These are phyloP conservation scores for Spinus pinus DNA, from an alignment of 2,797 vertebrate species.

Conservation along the genomic window DNA sequence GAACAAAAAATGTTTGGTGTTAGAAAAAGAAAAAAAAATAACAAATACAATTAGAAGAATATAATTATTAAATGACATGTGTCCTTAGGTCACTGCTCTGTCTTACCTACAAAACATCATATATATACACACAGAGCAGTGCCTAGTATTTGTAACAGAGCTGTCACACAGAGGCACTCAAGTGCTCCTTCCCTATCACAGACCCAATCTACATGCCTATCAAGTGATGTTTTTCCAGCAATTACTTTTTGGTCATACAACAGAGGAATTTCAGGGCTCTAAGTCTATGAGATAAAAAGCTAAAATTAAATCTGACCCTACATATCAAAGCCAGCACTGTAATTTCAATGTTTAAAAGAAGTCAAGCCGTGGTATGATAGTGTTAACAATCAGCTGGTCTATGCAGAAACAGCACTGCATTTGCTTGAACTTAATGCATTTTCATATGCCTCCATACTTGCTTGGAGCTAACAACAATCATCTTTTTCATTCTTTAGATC, in stretches of 20 bases:
- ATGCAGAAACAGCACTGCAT: not conserved
- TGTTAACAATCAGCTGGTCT: not conserved
- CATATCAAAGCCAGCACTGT: not conserved
- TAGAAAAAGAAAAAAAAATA: not conserved
- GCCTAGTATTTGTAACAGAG: not conserved
- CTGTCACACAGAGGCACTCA: not conserved
- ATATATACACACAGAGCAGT: not conserved
- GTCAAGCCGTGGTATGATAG: not conserved
- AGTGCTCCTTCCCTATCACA: not conserved
- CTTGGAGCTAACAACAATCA: not conserved
- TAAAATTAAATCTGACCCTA: not conserved
- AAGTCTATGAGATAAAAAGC: not conserved
- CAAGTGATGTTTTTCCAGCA: slow-evolving; percentile 17
- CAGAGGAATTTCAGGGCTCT: not conserved
- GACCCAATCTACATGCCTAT: not conserved
- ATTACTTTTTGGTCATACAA: not conserved
- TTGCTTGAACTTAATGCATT: not conserved
- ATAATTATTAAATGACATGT: not conserved
- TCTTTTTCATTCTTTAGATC: not conserved
- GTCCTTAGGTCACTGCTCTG: not conserved
- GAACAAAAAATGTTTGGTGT: not conserved
- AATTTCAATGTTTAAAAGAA: slow-evolving; percentile 13
- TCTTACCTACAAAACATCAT: not conserved
- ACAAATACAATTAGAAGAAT: not conserved
- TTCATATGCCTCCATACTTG: not conserved